These are phyloP conservation scores for Stegodyphus dumicola DNA, from an alignment of 1,140 invertebrate genomes.

Conservation along the genomic window DNA sequence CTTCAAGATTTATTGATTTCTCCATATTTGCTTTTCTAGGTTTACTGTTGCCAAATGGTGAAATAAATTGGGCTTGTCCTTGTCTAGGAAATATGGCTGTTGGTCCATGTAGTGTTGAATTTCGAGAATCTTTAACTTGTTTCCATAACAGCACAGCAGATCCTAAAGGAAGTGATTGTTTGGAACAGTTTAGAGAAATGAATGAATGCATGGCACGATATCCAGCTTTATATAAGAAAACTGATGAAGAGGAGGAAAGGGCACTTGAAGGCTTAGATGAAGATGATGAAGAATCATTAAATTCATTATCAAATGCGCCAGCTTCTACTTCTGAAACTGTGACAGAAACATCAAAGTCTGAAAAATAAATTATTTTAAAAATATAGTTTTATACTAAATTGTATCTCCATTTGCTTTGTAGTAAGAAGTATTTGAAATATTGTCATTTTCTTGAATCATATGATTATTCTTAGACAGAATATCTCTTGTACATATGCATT, in stretches of 20 bases:
- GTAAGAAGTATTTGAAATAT: too few relatives aligned
- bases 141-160: constrained; percentile 87
- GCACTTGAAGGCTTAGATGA: neutral
- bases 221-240: constrained; percentile 85
- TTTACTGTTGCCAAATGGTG: constrained; percentile 85
- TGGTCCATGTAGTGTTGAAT: constrained; percentile 92
- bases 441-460: too few relatives aligned
- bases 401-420: too few relatives aligned
- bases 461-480: too few relatives aligned
- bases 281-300: neutral
- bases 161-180: constrained; percentile 89
- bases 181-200: constrained; percentile 90
- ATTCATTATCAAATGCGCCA: too few relatives aligned
- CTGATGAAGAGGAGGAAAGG: constrained; percentile 65
- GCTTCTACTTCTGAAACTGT: too few relatives aligned
- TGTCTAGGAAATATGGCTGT: constrained; percentile 95
- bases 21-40: constrained; percentile 74
- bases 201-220: constrained; percentile 91
- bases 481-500: too few relatives aligned
- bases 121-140: constrained; percentile 93
- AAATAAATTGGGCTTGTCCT: constrained; percentile 97
- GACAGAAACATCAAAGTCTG: too few relatives aligned
- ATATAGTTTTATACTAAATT: too few relatives aligned
- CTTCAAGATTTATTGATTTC: too few relatives aligned
- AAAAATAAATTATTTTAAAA: too few relatives aligned